Evolutionary conservation across 2,797 vertebrate genomes (phyloP), one percentile per base, ranked within the genome.

Genomic region (Microcaecilia unicolor): DNA sequence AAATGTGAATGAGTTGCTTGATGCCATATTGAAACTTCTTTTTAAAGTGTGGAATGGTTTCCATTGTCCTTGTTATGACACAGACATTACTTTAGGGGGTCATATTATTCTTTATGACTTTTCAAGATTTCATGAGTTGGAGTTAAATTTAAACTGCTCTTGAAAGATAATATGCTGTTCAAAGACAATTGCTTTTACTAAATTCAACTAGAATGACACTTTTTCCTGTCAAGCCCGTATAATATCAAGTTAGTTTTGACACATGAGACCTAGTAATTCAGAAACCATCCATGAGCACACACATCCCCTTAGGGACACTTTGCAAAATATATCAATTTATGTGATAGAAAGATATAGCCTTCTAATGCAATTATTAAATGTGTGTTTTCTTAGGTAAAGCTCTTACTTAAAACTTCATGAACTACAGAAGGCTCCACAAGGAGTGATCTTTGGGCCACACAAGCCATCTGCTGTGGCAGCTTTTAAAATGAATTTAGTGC

Each of bases 141-240:
- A 50, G 54, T 24, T 69, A 68, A 67, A n/a, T n/a, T n/a, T 64
- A 70, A 50, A 35, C 26, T 36, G 48, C 51, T 50, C 51, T 53
- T 61, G 41, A n/a, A 57, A 61, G 38, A 37, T 37, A 21, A 42
- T 7, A n/a, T n/a, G n/a, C n/a, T n/a, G n/a, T 2, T 0, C 41
- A 49, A 46, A 41, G 57, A 43, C 31, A 44, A 18, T 26, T 15
- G n/a, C 51, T 62, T 48, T 59, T 53, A 44, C 48, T 50, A 37
- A 63, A 42, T 55, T 61, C 45, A 48, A 51, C 34, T 28, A 58
- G 20, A 46, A 46, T 68, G 67, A 67, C 57, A 44, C 56, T 39
- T 58, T 66, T 22, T 34, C 9, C 58, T 68, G 61, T 65, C 61
- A 65, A 28, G n/a, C 6, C 45, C 65, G 35, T 32, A 9, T 51